These are phyloP conservation scores for Diplolepis rosae DNA, from an alignment of 2,888 invertebrate species.

Conservation along the genomic window DNA sequence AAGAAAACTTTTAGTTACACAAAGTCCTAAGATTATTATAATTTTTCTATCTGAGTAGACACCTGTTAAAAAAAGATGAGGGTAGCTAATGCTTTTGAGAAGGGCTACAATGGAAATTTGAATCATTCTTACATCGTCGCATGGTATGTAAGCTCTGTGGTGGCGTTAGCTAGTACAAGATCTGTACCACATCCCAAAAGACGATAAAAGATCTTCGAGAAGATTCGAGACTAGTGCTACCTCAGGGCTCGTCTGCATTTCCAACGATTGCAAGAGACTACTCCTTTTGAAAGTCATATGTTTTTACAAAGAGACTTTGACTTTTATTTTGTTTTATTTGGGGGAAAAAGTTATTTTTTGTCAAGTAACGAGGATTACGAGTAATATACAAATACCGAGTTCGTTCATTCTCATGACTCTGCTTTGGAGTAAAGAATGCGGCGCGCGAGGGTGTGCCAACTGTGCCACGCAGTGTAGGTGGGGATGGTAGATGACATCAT, in stretches of 20 bases:
- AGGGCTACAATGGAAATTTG: not conserved
- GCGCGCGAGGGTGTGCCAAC: conserved; percentile 74
- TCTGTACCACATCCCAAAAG: conserved; percentile 4
- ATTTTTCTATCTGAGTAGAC: not conserved
- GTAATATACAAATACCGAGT: conserved; percentile 74
- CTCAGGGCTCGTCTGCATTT: conserved; percentile 35
- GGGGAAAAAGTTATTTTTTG: conserved; percentile 67
- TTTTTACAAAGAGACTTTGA: conserved; percentile 9
- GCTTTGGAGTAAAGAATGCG: conserved; percentile 74
- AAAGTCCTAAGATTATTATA: too few relatives aligned
- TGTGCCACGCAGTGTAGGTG: conserved; percentile 73
- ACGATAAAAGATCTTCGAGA: conserved; percentile 20
- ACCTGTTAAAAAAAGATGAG: not conserved
- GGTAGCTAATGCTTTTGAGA: conserved; percentile 12
- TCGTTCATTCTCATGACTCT: conserved; percentile 74
- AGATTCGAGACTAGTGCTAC: conserved; percentile 42
- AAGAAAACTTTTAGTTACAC: too few relatives aligned
- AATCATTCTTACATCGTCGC: conserved; percentile 21
- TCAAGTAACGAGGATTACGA: conserved; percentile 73
- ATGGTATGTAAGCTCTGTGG: conserved; percentile 15
- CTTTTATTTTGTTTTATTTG: conserved; percentile 47
- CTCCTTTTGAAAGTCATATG: not conserved
- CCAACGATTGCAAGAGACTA: conserved; percentile 23
- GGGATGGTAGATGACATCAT: conserved; percentile 73
- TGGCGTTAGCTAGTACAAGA: conserved; percentile 8